Conservation (phyloP, 2,113 vertebrate species). For the Cyphomyrus plagiostoma region DNA sequence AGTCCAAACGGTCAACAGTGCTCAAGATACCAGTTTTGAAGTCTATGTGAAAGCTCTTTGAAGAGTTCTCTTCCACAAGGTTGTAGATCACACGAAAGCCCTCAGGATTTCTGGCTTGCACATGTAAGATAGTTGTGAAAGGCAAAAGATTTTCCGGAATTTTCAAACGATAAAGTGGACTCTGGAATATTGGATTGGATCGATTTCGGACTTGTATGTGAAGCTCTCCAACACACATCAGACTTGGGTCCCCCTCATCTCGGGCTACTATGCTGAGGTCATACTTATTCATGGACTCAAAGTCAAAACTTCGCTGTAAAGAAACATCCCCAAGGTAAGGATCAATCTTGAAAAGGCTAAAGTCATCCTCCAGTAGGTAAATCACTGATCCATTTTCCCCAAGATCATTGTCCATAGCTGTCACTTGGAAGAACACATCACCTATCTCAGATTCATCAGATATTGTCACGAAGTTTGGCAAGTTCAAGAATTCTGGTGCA, state of each 20-base stretch:
- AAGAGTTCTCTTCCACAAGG: conserved; percentile 76
- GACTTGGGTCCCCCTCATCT: conserved; percentile 74
- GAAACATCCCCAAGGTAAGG: conserved; percentile 83
- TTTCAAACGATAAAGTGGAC: conserved; percentile 76
- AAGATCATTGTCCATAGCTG: conserved; percentile 74
- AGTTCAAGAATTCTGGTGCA: conserved; percentile 73
- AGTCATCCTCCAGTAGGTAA: conserved; percentile 78
- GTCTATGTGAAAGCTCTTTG: conserved; percentile 77
- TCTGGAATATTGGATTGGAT: conserved; percentile 88
- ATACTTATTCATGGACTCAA: conserved; percentile 83
- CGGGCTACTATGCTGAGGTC: conserved; percentile 70
- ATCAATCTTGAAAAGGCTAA: conserved; percentile 83
- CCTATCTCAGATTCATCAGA: conserved; percentile 82
- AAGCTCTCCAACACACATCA: conserved; percentile 66
- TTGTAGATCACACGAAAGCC: conserved; percentile 92
- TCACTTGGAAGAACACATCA: conserved; percentile 85
- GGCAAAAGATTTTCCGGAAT: conserved; percentile 84
- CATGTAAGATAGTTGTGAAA: conserved; percentile 83
- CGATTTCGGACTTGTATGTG: conserved; percentile 82
- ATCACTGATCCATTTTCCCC: conserved; percentile 73
- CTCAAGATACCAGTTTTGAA: conserved; percentile 89
- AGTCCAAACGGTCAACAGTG: conserved; percentile 80
- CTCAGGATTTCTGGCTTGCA: conserved; percentile 89
- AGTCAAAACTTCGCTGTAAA: conserved; percentile 81
- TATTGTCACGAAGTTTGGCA: conserved; percentile 76